These are phyloP conservation scores for Gila robusta DNA, from an alignment of 2,797 vertebrate species.

Conservation along the genomic window DNA sequence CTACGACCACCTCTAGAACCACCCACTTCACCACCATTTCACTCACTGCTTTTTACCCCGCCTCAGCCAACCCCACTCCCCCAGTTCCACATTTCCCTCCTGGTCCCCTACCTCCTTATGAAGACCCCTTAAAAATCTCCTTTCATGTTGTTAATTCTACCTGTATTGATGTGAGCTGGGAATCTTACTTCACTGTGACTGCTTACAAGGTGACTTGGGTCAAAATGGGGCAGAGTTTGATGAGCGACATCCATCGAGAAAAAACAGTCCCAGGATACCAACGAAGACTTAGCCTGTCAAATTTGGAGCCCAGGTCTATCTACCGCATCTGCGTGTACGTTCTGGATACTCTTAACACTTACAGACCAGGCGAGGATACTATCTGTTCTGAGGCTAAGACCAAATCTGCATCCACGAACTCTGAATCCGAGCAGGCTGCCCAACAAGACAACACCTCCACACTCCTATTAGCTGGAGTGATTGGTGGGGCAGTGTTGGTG, in stretches of 20 bases:
- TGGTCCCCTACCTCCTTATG: conserved; percentile 78
- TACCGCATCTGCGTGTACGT: conserved; percentile 95
- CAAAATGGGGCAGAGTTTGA: conserved; percentile 92
- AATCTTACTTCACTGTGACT: conserved; percentile 89
- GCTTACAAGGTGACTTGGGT: conserved; percentile 98
- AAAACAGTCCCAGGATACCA: conserved; percentile 89
- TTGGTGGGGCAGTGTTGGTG: conserved; percentile 92
- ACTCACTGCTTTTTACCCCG: conserved; percentile 65
- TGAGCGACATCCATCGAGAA: conserved; percentile 90
- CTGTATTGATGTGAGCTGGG: conserved; percentile 92
- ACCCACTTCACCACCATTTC: conserved; percentile 61
- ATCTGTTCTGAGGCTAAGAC: conserved; percentile 94
- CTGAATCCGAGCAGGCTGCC: conserved; percentile 88
- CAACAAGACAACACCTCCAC: conserved; percentile 90
- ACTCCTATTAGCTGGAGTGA: conserved; percentile 90
- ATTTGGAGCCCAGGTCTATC: conserved; percentile 90
- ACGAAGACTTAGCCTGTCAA: conserved; percentile 83
- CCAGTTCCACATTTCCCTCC: conserved; percentile 75
- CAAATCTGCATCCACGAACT: conserved; percentile 77
- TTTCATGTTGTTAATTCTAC: conserved; percentile 91
- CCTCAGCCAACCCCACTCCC: conserved; percentile 72
- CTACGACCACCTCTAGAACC: conserved; percentile 64
- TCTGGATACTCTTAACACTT: conserved; percentile 91
- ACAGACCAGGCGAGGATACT: conserved; percentile 90
- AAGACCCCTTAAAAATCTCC: conserved; percentile 89